Evolutionary conservation across 2,113 vertebrate genomes (phyloP), one percentile per base, ranked within the genome.

Genomic region (Elephas maximus): DNA sequence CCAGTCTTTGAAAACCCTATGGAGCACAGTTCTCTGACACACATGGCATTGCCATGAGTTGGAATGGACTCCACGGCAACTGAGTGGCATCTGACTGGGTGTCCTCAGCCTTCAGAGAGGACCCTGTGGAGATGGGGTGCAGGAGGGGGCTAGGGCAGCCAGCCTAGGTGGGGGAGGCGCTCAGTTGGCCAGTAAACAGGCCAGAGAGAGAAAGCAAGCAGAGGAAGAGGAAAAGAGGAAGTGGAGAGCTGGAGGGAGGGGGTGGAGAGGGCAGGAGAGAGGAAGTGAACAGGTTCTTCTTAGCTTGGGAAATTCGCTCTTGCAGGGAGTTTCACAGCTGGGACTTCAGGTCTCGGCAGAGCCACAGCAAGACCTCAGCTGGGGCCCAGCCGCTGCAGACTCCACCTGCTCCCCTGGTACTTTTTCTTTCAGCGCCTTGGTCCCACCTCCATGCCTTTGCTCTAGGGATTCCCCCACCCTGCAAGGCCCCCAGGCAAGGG

Each of bases 201-300:
- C 28, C 62, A 6, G 33, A 23, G 37, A 76, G 89, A 76, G 83
- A 87, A 60, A 78, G 48, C 44, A 2, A 44, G 82, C 24, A 1
- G 45, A 65, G 67, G 73, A n/a, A 17, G 57, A 62, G 62, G 97
- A 71, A 77, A 91, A 85, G 97, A 92, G 88, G 95, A 97, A 97
- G 94, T 85, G 94, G 78, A 81, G 93, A 12, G 81, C n/a, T 15
- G 0, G 84, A 44, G 87, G 90, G 45, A 82, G 94, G 90, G 88
- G 90, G 93, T 37, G 90, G 60, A 17, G 65, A 21, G 23, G 0
- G 6, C 33, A 20, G 69, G 33, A 20, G 84, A 78, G 96, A 93
- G 96, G 97, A 97, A 96, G 96, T 85, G 88, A 95, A 73, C 80
- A 92, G 81, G 57, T 83, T 84, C 88, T 90, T 17, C 1, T 92